Evolutionary conservation across 1,140 invertebrate species (phyloP), one percentile per base, ranked within the genome.

Genomic region (Anastrepha obliqua): DNA sequence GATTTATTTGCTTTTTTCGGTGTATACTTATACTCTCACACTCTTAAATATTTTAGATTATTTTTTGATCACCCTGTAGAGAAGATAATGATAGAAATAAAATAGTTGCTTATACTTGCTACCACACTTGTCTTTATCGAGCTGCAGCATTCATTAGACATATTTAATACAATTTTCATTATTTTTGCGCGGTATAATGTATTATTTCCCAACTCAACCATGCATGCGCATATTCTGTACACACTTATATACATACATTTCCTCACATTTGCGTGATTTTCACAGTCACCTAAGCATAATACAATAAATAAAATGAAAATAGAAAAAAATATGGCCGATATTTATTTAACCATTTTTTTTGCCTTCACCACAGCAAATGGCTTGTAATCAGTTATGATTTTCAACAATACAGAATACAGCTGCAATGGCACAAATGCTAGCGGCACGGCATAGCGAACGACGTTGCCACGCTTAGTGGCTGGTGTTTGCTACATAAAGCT

Each of bases 371-470:
- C 39, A 47, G 70, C 47, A 55, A 81, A 81, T 81, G 20, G 74
- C 47, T n/a, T 81, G 74, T 81, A 81, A 81, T 81, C 47, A 55
- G 44, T 81, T 81, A 81, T 81, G 74, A 81, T 55, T 81, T 20
- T 51, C 3, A 81, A 81, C 20, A 55, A 55, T 55, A n/a, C 60
- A 62, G n/a, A 17, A 17, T 62, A 13, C 47, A 81, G 74, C 47
- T 81, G 74, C 74, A 81, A 51, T 51, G 70, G 70, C 44, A 20
- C n/a, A 15, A 8, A 47, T 42, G 2, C 5, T 62, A 17, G 51
- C 2, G 51, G 51, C 51, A 11, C 2, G 11, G 51, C 51, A 11
- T 11, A 55, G 11, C 51, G 51, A 6, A 11, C 11, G 5, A 17
- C 42, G 42, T 42, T 74, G 67, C 44, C 44, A 15, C 67, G 67